phyloP scores from a whole-genome alignment of 2,888 invertebrate genomes.

The Diarsia brunnea region DNA sequence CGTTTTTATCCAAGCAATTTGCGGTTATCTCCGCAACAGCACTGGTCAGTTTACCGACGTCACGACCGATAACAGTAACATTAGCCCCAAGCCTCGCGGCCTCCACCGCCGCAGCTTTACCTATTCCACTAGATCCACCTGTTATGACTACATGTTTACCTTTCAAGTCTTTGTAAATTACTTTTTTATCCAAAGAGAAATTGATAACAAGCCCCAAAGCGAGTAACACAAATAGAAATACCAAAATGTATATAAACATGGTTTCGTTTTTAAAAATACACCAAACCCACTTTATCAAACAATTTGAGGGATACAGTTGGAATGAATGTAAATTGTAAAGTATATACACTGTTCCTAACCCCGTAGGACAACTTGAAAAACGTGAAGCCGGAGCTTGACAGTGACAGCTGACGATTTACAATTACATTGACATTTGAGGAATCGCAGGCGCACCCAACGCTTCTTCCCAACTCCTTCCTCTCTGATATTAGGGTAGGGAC shows the following conservation, averaged over 20 bases:
- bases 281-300: background rate
- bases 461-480: no score
- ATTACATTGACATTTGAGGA: no score
- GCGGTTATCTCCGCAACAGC: conserved; percentile 90
- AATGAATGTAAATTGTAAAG: no score
- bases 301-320: background rate
- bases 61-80: conserved; percentile 97
- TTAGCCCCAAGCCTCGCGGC: conserved; percentile 95
- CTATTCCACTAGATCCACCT: conserved; percentile 99
- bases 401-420: no score
- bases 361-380: background rate
- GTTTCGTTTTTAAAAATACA: background rate
- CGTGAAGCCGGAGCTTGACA: background rate
- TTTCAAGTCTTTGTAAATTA: conserved; percentile 79
- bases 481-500: no score
- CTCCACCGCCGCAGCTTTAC: conserved; percentile 95
- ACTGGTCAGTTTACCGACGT: conserved; percentile 92
- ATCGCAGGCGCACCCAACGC: no score
- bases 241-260: conserved; percentile 59
- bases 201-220: conserved; percentile 69
- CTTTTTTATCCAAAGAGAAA: conserved; percentile 76
- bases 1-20: conserved; percentile 70
- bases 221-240: conserved; percentile 63
- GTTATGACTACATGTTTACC: conserved; percentile 94
- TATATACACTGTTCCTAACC: background rate